Evolutionary conservation across 2,797 vertebrate genomes (phyloP).

Genomic region (Valencia hispanica): DNA sequence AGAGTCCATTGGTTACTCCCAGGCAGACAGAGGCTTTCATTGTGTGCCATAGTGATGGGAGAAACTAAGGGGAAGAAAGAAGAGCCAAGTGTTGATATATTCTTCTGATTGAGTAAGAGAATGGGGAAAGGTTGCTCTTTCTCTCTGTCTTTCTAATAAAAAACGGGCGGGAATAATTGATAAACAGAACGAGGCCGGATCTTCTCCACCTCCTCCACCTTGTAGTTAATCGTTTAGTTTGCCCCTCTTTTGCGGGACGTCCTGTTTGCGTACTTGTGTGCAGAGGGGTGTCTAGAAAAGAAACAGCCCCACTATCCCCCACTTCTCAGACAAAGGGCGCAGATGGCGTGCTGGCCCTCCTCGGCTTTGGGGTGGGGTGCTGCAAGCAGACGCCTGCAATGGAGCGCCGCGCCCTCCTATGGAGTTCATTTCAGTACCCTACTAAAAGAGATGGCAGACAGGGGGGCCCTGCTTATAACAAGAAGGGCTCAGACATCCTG

Average conservation of each 20-base stretch:
- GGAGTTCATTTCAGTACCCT: constrained; percentile 74
- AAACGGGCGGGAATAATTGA: constrained; percentile 7
- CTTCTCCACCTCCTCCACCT: constrained; percentile 33
- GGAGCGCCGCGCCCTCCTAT: constrained; percentile 71
- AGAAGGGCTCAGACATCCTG: constrained; percentile 68
- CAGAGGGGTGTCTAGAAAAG: constrained; percentile 55
- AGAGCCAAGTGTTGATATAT: constrained; percentile 68
- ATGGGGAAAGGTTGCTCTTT: constrained; percentile 15
- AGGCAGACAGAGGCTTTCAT: constrained; percentile 68
- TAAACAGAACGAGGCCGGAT: constrained; percentile 21
- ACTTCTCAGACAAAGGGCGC: constrained; percentile 79
- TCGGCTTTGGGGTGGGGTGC: constrained; percentile 70
- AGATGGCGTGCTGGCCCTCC: constrained; percentile 82
- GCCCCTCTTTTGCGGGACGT: constrained; percentile 13
- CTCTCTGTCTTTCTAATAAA: constrained; percentile 25
- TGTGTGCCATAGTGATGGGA: constrained; percentile 61
- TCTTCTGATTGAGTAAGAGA: constrained; percentile 50
- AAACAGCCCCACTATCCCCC: constrained; percentile 53
- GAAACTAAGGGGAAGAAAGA: constrained; percentile 52
- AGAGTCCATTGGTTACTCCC: constrained; percentile 72
- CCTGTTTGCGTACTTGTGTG: constrained; percentile 35
- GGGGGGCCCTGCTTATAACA: constrained; percentile 63
- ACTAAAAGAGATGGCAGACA: constrained; percentile 64
- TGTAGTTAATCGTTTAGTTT: constrained; percentile 40
- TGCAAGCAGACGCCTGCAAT: constrained; percentile 72